Evolutionary conservation across 2,888 invertebrate species (phyloP).

Genomic region (Leptinotarsa tumamoca): DNA sequence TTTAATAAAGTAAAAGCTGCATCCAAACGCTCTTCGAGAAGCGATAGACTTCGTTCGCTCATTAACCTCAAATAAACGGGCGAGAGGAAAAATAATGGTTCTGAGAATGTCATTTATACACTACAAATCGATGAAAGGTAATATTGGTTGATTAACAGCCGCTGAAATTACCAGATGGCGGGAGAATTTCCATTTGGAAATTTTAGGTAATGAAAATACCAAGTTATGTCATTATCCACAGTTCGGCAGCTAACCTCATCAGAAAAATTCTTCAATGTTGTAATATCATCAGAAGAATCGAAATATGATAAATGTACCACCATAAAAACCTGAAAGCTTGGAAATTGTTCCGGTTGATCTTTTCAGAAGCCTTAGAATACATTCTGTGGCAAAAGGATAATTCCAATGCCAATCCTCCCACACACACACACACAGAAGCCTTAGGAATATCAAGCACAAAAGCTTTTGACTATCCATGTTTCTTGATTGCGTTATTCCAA

Average conservation of each 20-base stretch:
- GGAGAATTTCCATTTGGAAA: slow-evolving; percentile 4
- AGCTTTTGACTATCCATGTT: too few species aligned
- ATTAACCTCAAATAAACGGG: slow-evolving; percentile 39
- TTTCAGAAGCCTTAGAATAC: too few species aligned
- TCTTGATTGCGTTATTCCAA: too few species aligned
- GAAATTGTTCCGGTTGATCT: not conserved
- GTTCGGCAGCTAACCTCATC: not conserved
- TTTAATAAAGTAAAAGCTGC: slow-evolving; percentile 50
- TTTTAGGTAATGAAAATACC: slow-evolving; percentile 6
- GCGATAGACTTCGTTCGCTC: slow-evolving; percentile 48
- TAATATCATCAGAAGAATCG: not conserved
- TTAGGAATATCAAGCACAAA: too few species aligned
- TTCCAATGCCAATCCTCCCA: too few species aligned
- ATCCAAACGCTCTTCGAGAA: slow-evolving; percentile 43
- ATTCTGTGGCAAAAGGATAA: too few species aligned
- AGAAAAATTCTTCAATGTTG: not conserved
- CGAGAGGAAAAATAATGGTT: not conserved
- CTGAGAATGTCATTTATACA: slow-evolving; percentile 16
- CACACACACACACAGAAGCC: too few species aligned
- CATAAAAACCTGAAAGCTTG: not conserved
- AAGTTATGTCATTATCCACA: not conserved
- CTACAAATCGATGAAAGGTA: slow-evolving; percentile 25
- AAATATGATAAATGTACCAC: not conserved
- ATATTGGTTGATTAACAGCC: slow-evolving; percentile 23
- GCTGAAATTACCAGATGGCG: not conserved